Conservation (phyloP, 2,113 vertebrate species). For the Lasiurus cinereus region DNA sequence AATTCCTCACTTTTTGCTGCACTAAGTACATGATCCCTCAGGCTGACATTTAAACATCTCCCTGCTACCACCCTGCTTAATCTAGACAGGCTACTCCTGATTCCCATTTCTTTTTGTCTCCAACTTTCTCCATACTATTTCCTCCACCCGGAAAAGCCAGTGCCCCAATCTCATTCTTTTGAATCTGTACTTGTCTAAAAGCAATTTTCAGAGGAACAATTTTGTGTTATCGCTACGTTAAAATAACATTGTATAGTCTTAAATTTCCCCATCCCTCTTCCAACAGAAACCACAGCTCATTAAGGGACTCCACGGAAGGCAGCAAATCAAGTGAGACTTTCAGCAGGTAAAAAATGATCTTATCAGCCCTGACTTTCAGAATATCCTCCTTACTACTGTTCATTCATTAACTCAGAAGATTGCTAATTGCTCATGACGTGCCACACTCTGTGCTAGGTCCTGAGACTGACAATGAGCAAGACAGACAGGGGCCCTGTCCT, state of each 20-base stretch:
- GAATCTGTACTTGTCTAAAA: slow-evolving; percentile 18
- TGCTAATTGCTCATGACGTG: background rate
- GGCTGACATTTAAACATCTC: background rate
- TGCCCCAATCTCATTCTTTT: background rate
- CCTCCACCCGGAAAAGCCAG: background rate
- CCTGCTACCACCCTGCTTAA: background rate
- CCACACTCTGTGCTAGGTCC: background rate
- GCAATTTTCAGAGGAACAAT: background rate
- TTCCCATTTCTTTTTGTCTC: background rate
- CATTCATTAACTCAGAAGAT: background rate
- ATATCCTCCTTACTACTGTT: background rate
- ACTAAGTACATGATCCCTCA: accelerated
- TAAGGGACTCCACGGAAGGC: slow-evolving; percentile 74
- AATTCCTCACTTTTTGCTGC: background rate
- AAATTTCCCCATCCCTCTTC: background rate
- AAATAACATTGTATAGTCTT: background rate
- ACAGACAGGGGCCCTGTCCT: background rate
- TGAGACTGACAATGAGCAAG: background rate
- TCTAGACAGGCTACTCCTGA: background rate
- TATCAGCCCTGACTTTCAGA: background rate
- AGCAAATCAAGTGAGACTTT: slow-evolving; percentile 60
- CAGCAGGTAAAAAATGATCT: slow-evolving; percentile 53
- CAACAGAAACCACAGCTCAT: slow-evolving; percentile 73
- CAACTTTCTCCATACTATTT: background rate
- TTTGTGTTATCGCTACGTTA: slow-evolving; percentile 18